Conservation (phyloP, 2,888 invertebrate genomes). For the Sceliomorpha sp. region DNA sequence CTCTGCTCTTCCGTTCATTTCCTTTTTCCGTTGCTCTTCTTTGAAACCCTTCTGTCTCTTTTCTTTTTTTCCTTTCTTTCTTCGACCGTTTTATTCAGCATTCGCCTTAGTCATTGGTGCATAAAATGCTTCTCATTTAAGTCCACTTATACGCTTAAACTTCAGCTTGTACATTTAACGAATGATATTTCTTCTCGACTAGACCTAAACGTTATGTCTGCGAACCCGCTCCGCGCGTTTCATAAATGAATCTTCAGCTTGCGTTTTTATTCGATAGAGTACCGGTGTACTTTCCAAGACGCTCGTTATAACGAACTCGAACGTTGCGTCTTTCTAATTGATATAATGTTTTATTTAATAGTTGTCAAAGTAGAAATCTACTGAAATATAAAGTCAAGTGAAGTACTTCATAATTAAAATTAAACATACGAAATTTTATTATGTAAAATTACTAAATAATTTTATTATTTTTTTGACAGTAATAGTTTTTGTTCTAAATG, state of each 20-base stretch:
- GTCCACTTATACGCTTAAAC: constrained; percentile 57
- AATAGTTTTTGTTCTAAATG: no score
- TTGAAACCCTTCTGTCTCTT: constrained; percentile 45
- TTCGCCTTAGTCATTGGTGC: constrained; percentile 54
- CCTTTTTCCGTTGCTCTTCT: constrained; percentile 54
- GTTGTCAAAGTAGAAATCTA: no score
- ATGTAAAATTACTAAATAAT: no score
- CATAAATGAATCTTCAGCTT: constrained; percentile 32
- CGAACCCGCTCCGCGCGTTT: constrained; percentile 31
- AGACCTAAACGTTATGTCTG: constrained; percentile 41
- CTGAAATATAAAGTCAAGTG: no score
- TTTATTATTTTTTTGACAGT: no score
- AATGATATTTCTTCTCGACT: constrained; percentile 52
- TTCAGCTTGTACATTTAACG: constrained; percentile 46
- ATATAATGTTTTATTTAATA: no score
- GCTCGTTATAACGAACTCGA: neutral
- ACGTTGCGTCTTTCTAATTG: no score
- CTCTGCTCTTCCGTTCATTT: constrained; percentile 60
- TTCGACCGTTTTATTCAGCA: constrained; percentile 50
- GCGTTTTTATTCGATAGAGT: constrained; percentile 14
- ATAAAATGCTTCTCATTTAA: constrained; percentile 55
- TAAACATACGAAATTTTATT: no score
- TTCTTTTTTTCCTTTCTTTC: constrained; percentile 39
- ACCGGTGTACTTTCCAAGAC: constrained; percentile 24
- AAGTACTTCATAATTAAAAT: no score